These are phyloP conservation scores for Xanthorhoe designata DNA, from an alignment of 2,888 invertebrate species.

Conservation along the genomic window DNA sequence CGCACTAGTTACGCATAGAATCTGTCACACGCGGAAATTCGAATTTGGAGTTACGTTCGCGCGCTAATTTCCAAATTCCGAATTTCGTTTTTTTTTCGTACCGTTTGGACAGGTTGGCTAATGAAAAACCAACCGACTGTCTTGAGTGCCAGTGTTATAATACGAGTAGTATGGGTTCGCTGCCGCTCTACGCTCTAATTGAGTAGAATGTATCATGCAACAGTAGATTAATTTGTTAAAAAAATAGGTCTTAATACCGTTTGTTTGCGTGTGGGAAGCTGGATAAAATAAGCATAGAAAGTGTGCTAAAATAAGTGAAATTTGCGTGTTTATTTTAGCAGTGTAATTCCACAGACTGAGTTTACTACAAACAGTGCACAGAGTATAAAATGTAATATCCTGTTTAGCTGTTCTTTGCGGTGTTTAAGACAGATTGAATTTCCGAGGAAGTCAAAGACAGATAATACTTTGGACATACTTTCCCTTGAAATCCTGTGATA, in stretches of 20 bases:
- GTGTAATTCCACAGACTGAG: not conserved
- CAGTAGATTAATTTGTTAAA: conserved; percentile 55
- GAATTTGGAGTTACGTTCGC: conserved; percentile 24
- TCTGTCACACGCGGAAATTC: conserved; percentile 4
- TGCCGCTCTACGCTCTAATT: conserved; percentile 77
- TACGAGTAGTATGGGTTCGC: conserved; percentile 62
- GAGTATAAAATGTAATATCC: conserved; percentile 5
- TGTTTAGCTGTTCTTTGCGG: not conserved
- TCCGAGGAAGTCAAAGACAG: conserved; percentile 5
- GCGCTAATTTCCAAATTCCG: conserved; percentile 29
- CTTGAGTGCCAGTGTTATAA: conserved; percentile 69
- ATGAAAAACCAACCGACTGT: conserved; percentile 68
- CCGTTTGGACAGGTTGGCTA: conserved; percentile 40
- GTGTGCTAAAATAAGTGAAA: conserved; percentile 15
- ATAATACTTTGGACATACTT: conserved; percentile 11
- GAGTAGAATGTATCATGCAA: conserved; percentile 80
- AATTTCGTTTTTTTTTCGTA: conserved; percentile 32
- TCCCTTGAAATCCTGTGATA: conserved; percentile 12
- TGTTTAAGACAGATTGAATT: conserved; percentile 11
- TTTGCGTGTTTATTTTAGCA: conserved; percentile 4
- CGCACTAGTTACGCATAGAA: conserved; percentile 25
- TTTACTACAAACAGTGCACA: not conserved
- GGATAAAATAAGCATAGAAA: conserved; percentile 18
- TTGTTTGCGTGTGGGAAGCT: conserved; percentile 29
- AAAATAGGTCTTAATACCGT: conserved; percentile 34